These are phyloP conservation scores for Ctenosaura bakeri DNA, from an alignment of 2,797 vertebrate genomes.

Conservation along the genomic window DNA sequence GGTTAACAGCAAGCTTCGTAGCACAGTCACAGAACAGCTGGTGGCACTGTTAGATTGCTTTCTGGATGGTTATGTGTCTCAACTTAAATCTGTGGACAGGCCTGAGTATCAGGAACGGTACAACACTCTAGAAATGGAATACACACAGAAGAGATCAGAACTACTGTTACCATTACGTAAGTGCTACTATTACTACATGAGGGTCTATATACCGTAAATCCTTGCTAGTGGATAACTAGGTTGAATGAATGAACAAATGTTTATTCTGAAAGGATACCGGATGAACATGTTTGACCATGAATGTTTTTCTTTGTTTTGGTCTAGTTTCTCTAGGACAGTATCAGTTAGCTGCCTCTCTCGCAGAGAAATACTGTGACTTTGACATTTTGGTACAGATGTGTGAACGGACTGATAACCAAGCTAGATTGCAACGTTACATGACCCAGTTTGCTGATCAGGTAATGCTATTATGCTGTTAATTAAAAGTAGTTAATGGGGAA, in stretches of 20 bases:
- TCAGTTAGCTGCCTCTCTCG: slow-evolving; percentile 91
- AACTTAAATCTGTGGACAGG: slow-evolving; percentile 89
- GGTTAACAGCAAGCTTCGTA: slow-evolving; percentile 88
- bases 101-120: slow-evolving; percentile 88
- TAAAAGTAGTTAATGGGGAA: not conserved
- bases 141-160: slow-evolving; percentile 88
- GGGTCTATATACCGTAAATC: not conserved
- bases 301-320: slow-evolving; percentile 44
- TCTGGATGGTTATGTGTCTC: slow-evolving; percentile 89
- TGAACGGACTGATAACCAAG: slow-evolving; percentile 94
- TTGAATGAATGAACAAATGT: too few species aligned
- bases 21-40: slow-evolving; percentile 89
- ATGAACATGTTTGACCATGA: not conserved
- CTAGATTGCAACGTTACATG: slow-evolving; percentile 93
- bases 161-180: slow-evolving; percentile 90
- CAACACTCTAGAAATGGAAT: slow-evolving; percentile 89
- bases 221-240: not conserved
- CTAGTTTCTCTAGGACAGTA: slow-evolving; percentile 92
- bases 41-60: slow-evolving; percentile 90
- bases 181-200: slow-evolving; percentile 62
- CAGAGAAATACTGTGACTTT: slow-evolving; percentile 97
- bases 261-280: not conserved
- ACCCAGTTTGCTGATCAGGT: slow-evolving; percentile 95
- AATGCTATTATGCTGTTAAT: slow-evolving; percentile 22
- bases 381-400: slow-evolving; percentile 97